Evolutionary conservation across 2,797 vertebrate genomes (phyloP).

Genomic region (Liasis olivaceus): DNA sequence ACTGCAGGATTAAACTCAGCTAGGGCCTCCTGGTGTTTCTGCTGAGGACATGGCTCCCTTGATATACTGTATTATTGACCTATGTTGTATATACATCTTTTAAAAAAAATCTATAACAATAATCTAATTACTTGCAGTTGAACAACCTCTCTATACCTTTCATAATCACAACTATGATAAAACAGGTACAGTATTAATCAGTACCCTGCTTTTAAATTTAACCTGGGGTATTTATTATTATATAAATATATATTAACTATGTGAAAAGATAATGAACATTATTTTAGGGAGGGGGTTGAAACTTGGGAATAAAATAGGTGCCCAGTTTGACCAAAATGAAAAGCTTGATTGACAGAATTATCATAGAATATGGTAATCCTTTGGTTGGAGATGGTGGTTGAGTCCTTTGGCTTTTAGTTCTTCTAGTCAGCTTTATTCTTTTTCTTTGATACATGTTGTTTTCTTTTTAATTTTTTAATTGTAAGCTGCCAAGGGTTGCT

Average conservation of each 20-base stretch:
- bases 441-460: neutral
- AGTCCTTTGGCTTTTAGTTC: neutral
- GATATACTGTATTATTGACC: neutral
- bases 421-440: neutral
- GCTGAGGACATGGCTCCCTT: neutral
- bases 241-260: slow-evolving; percentile 29
- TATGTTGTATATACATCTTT: neutral
- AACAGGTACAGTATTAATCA: slow-evolving; percentile 36
- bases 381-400: neutral
- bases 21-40: neutral
- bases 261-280: slow-evolving; percentile 38
- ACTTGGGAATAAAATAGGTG: slow-evolving; percentile 40
- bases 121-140: neutral
- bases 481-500: neutral
- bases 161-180: slow-evolving; percentile 17
- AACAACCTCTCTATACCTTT: neutral
- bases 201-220: slow-evolving; percentile 39
- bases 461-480: neutral
- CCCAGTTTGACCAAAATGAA: slow-evolving; percentile 22
- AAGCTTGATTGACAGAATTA: slow-evolving; percentile 48
- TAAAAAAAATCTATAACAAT: neutral
- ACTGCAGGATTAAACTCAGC: neutral
- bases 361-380: neutral
- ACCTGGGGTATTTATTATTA: slow-evolving; percentile 25
- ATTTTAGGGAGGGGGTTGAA: slow-evolving; percentile 39